These are phyloP conservation scores for Oegoconia quadripuncta DNA, from an alignment of 2,888 invertebrate genomes.

Conservation along the genomic window DNA sequence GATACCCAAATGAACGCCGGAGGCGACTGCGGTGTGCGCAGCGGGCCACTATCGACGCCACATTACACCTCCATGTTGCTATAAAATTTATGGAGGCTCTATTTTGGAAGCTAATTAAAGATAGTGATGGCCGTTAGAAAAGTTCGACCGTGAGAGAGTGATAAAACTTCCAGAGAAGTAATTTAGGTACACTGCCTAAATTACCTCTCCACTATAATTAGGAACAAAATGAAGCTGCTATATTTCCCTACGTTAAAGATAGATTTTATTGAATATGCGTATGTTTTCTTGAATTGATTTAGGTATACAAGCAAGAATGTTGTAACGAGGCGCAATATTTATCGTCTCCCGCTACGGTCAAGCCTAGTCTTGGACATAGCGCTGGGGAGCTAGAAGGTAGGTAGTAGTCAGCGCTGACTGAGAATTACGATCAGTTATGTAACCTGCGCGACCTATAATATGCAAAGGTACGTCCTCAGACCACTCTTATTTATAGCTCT, in stretches of 20 bases:
- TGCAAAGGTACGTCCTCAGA: too few species aligned
- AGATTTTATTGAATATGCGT: too few species aligned
- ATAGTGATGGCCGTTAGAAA: slow-evolving; percentile 61
- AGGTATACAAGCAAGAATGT: too few species aligned
- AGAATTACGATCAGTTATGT: slow-evolving; percentile 34
- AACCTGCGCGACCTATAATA: slow-evolving; percentile 16
- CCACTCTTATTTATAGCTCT: too few species aligned
- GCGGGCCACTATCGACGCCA: slow-evolving; percentile 34
- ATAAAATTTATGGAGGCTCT: slow-evolving; percentile 72
- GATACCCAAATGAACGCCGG: slow-evolving; percentile 49
- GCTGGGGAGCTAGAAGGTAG: slow-evolving; percentile 30
- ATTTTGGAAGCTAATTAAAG: slow-evolving; percentile 74
- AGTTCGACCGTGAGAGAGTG: slow-evolving; percentile 67
- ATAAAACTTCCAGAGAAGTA: slow-evolving; percentile 55
- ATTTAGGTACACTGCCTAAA: slow-evolving; percentile 37
- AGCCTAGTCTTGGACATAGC: slow-evolving; percentile 35
- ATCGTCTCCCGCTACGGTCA: slow-evolving; percentile 51
- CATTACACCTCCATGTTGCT: slow-evolving; percentile 56
- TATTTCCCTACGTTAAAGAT: too few species aligned
- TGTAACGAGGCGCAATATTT: slow-evolving; percentile 43
- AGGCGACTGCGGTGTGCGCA: slow-evolving; percentile 33
- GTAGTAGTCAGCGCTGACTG: slow-evolving; percentile 29
- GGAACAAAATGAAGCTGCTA: not conserved
- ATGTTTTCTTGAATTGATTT: not conserved
- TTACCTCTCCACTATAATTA: too few species aligned